Base-by-base conservation (phyloP, 2,113 vertebrate genomes). In the Epinephelus cyanopodus region DNA sequence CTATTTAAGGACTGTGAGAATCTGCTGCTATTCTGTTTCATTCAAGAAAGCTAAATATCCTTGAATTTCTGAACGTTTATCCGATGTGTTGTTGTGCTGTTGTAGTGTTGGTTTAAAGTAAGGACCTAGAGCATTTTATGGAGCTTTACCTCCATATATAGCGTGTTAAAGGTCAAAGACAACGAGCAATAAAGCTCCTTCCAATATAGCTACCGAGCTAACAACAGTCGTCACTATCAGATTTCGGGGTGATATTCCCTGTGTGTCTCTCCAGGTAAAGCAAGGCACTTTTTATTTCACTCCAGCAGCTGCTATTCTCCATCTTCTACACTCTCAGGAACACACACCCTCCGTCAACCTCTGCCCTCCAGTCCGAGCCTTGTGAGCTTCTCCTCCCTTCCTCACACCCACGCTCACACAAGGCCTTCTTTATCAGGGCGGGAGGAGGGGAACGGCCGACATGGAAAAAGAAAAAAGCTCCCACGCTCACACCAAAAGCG, bases 341-440 rank as follows among this genome's bases (percentile, higher is more conserved):
- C 75, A 71, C 84, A 89, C 87, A 85, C 80, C 81, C 88, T 63
- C 56, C 66, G 23, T 81, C 83, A 83, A 91, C 86, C 90, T 88
- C 81, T 85, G 89, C 82, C 89, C 89, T 88, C 80, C 76, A 65
- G 76, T 81, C 85, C 61, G 81, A 80, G 87, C 76, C 82, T 70
- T 85, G 74, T 72, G 81, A 92, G 83, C 33, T 78, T 87, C 86
- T 92, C 86, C 83, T 93, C 86, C 86, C 89, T 89, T 89, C 78
- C 78, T 88, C 77, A 89, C 91, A 79, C 92, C 89, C 91, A 92
- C 86, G 57, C 79, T 82, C 88, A 67, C 87, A 94, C 92, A 92
- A 92, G 88, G 89, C 79, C 83, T 70, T 67, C 90, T 94, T 93
- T 94, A 93, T 93, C 89, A 68, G 58, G 82, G 56, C 37, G 69